Evolutionary conservation across 2,113 vertebrate genomes (phyloP), one percentile per base, ranked within the genome.

Genomic region (Sialia sialis): DNA sequence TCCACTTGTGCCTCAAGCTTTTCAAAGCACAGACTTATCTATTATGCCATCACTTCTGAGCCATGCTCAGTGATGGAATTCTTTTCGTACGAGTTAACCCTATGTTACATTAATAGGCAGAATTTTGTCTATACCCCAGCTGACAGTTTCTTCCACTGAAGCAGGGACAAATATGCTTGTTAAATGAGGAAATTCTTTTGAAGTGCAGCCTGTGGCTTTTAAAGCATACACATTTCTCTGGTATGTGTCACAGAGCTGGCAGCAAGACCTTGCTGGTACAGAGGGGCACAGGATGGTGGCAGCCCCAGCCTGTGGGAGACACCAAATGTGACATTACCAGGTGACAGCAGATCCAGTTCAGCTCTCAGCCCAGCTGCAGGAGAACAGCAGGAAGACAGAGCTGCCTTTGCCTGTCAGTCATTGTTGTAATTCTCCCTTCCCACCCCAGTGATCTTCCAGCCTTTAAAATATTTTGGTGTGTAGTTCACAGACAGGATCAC

Each of bases 31-130:
- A 84, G 51, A 16, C 32, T 64, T 87, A 76, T 79, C 92, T 92
- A 74, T 84, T 93, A 87, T 52, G 20, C 76, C 77, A 91, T 62
- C 90, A 63, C 73, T 88, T 95, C 41, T 75, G 88, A 90, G 78
- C 87, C 68, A 41, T 0, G 2, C 55, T 70, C 46, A 62, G 59
- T 55, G 66, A 80, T 67, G 67, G 70, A 62, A 27, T 80, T 76
- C 75, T 81, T 90, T 48, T 56, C 1, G 0, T 89, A 25, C 7
- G 23, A 76, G 58, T 93, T 93, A 94, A 90, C 68, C 54, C 80
- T 70, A 3, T 48, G 32, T 12, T 69, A 49, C 34, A 55, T 55
- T 36, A 62, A 79, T 81, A 79, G 84, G 68, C 39, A 90, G 67
- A 87, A 48, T 93, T 90, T 85, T 78, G 41, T 83, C 70, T 49